Base-by-base conservation (phyloP, 2,113 vertebrate genomes). In the Collichthys lucidus region DNA sequence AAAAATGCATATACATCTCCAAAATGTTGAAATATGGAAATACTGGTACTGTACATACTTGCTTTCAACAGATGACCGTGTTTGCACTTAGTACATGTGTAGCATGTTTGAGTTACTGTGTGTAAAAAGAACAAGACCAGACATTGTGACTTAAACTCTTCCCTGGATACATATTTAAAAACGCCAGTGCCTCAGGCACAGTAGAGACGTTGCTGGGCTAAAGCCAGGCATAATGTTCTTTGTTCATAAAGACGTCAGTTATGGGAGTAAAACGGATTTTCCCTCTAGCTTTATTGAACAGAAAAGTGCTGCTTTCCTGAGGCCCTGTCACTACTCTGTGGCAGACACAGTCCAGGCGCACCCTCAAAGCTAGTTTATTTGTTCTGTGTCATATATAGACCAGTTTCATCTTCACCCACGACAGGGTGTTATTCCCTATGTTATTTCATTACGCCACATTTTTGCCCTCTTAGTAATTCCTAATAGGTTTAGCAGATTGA, bases 401-500 rank as follows among this genome's bases (percentile, higher is more conserved):
- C 62, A 5, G 81, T 56, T 89, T 76, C 62, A 81, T 89, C 86
- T 86, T 89, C 74, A 79, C 29, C 83, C 74, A 49, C 57, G 26
- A 67, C 80, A 59, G 69, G 46, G 56, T 84, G 69, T 71, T 70
- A 80, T 84, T 86, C 84, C 72, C 76, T 11, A 0, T 73, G 71
- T 87, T 86, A 85, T 89, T 88, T 87, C 77, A 80, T 82, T 73
- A 66, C 6, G 29, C 62, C 53, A 83, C 73, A 86, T 87, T 88
- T 79, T 88, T 88, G 65, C 66, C 76, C 74, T 66, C 65, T 75
- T 78, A 66, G 85, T 82, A 86, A 85, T 81, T 57, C 77, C 64
- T 82, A 79, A 90, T 74, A 85, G 88, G 52, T 84, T 86, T 82
- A 85, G 72, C 89, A 86, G 80, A 86, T 73, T 80, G 84, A 80